Evolutionary conservation across 1,140 invertebrate genomes (phyloP).

Genomic region (Aphaenogaster floridana): DNA sequence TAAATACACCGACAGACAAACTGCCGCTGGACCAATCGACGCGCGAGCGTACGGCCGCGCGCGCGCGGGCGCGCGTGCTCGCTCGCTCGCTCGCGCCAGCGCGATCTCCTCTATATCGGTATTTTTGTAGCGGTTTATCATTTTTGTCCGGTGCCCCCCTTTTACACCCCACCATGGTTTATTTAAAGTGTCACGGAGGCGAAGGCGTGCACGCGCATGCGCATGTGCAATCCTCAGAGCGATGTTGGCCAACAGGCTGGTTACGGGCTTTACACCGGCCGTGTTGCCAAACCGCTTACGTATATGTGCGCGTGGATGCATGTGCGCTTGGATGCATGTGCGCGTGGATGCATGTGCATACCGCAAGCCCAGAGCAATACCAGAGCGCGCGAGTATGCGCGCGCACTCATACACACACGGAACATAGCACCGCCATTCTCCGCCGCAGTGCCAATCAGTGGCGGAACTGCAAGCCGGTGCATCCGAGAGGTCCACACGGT

Average conservation of each 20-base stretch:
- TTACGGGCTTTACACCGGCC: conserved; percentile 74
- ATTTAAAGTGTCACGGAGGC: conserved; percentile 76
- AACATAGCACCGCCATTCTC: conserved; percentile 60
- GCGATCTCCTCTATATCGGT: conserved; percentile 70
- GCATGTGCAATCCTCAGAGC: conserved; percentile 47
- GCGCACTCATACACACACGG: neutral
- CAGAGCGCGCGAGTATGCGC: neutral
- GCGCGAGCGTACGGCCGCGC: neutral
- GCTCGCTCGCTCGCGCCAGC: conserved; percentile 7
- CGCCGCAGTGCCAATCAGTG: conserved; percentile 73
- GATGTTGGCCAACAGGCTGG: conserved; percentile 76
- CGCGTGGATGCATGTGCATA: neutral
- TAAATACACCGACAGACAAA: conserved; percentile 41
- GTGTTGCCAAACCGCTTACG: conserved; percentile 72
- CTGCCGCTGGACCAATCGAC: conserved; percentile 66
- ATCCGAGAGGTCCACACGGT: conserved; percentile 62
- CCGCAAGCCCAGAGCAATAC: neutral
- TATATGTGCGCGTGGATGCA: conserved; percentile 10
- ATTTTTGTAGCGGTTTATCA: conserved; percentile 75
- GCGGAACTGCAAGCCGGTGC: conserved; percentile 71
- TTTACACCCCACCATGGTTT: conserved; percentile 70
- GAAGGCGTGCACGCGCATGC: conserved; percentile 72
- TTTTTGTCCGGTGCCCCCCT: conserved; percentile 70
- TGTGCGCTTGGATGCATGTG: too few relatives aligned
- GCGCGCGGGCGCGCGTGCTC: neutral